phyloP scores from a whole-genome alignment of 1,140 invertebrate genomes.

The Lasioglossum albipes region DNA sequence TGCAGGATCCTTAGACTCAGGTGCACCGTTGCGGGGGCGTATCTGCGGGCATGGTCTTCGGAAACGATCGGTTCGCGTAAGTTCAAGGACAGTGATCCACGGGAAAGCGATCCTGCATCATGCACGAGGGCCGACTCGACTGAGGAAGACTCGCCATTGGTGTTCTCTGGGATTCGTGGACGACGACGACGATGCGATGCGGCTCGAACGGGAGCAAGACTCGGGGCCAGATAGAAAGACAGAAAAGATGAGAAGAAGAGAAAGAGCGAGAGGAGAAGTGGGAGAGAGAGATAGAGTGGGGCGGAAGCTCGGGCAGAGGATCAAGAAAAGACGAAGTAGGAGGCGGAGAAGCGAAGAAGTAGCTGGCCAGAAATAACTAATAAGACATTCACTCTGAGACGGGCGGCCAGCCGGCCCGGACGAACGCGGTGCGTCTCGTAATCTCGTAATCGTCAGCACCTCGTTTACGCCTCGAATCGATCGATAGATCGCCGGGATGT shows the following conservation, averaged over 20 bases:
- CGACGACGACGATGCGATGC: not conserved
- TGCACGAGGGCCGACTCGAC: constrained; percentile 19
- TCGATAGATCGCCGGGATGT: too few relatives aligned
- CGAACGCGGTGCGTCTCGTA: constrained; percentile 77
- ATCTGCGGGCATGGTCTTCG: not conserved
- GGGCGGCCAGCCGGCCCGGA: constrained; percentile 80
- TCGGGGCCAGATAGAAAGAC: too few relatives aligned
- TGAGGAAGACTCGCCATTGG: constrained; percentile 11
- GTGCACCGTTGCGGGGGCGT: too few relatives aligned
- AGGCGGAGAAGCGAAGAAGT: constrained; percentile 59
- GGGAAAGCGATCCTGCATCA: not conserved
- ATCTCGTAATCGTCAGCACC: constrained; percentile 53
- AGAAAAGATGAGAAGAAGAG: not conserved
- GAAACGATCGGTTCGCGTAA: not conserved
- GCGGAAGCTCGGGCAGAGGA: constrained; percentile 49
- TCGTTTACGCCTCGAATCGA: constrained; percentile 9
- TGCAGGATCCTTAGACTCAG: too few relatives aligned
- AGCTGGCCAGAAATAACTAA: constrained; percentile 79
- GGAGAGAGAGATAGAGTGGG: constrained; percentile 1
- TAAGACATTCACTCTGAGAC: constrained; percentile 80
- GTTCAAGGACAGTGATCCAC: constrained; percentile 17
- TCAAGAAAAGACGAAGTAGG: constrained; percentile 57
- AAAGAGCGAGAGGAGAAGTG: not conserved
- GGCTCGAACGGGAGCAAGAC: too few relatives aligned
- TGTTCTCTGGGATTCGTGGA: not conserved